These are phyloP conservation scores for Drosophila paracracens DNA, from an alignment of 2,888 invertebrate genomes.

Conservation along the genomic window DNA sequence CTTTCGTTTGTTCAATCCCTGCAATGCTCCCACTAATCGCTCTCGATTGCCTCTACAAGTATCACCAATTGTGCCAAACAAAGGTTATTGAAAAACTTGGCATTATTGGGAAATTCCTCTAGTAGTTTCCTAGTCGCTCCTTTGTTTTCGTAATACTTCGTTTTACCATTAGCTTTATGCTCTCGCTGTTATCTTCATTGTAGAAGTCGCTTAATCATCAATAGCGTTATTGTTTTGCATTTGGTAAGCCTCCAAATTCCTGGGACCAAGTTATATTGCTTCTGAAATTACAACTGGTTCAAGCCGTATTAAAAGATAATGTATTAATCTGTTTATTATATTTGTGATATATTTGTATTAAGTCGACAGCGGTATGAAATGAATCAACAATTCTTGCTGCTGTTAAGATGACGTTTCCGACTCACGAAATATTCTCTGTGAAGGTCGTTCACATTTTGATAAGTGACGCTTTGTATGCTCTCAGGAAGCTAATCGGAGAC, in stretches of 20 bases:
- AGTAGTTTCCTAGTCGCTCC: neutral
- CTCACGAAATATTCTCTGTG: constrained; percentile 27
- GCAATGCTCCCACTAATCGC: neutral
- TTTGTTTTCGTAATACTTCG: too few species aligned
- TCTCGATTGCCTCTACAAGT: neutral
- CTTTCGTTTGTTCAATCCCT: neutral
- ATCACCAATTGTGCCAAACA: neutral
- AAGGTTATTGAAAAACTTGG: neutral
- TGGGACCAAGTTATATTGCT: neutral
- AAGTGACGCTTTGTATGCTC: constrained; percentile 17
- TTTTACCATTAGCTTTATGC: neutral
- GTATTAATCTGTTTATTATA: neutral
- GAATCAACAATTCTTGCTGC: constrained; percentile 33
- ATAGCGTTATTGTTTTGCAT: neutral
- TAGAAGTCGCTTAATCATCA: neutral
- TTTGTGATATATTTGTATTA: constrained; percentile 6
- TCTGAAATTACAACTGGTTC: neutral
- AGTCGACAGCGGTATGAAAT: constrained; percentile 35
- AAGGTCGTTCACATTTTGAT: constrained; percentile 48
- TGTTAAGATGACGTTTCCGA: constrained; percentile 16
- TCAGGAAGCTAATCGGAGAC: constrained; percentile 26
- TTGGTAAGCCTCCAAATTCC: neutral
- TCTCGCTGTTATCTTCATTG: neutral
- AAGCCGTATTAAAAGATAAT: neutral
- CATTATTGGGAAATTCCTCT: neutral